Conservation (phyloP, 2,797 vertebrate species). For the Echiichthys vipera region DNA sequence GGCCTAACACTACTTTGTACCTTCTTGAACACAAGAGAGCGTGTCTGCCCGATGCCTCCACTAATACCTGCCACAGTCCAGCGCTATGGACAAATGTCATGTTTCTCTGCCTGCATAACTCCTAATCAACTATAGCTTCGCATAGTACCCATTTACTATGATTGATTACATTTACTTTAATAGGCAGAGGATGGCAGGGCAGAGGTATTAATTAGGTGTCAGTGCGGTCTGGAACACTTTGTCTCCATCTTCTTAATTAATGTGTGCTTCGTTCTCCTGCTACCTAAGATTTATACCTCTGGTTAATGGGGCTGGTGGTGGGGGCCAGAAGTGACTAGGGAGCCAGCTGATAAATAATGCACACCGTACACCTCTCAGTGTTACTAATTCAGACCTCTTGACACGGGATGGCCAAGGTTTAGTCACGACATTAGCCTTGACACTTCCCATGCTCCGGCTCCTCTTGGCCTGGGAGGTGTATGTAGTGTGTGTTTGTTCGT, state of each 20-base stretch:
- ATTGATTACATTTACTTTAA: constrained; percentile 16
- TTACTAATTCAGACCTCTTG: constrained; percentile 80
- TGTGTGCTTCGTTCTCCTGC: constrained; percentile 37
- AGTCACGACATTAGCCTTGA: constrained; percentile 48
- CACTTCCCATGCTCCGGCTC: not conserved
- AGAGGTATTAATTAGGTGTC: constrained; percentile 24
- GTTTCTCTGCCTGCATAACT: constrained; percentile 24
- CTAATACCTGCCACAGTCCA: constrained; percentile 28
- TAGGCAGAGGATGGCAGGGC: not conserved
- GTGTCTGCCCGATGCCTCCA: constrained; percentile 30
- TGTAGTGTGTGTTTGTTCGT: not conserved
- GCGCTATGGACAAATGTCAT: constrained; percentile 54
- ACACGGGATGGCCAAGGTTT: constrained; percentile 64
- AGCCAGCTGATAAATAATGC: constrained; percentile 80
- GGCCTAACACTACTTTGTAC: constrained; percentile 77
- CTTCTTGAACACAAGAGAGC: constrained; percentile 71
- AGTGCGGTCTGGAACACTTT: constrained; percentile 57
- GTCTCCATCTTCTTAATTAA: constrained; percentile 82
- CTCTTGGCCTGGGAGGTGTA: constrained; percentile 13
- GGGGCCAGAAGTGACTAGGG: no score
- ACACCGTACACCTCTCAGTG: constrained; percentile 67
- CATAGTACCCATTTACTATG: constrained; percentile 2
- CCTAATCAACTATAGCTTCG: not conserved
- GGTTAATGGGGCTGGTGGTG: no score
- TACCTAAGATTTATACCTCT: no score